Base-by-base conservation (phyloP, 2,888 invertebrate species). In the Heliconius ismenius region DNA sequence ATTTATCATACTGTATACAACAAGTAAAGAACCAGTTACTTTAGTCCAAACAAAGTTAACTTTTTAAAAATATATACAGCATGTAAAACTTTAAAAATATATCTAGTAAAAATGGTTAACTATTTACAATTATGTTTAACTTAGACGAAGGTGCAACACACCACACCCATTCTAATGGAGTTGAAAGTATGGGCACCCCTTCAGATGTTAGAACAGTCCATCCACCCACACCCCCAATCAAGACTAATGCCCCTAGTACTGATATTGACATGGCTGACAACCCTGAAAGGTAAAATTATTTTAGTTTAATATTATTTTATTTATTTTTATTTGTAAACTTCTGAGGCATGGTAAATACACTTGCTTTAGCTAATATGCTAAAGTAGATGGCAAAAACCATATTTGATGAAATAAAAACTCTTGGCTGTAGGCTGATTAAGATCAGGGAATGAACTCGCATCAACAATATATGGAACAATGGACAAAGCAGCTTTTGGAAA, bases 141-240 rank as follows among this genome's bases (percentile, higher is more conserved):
- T 88, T 83, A 0, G 91, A 87, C 2, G 92, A 91, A 0, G 94
- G 92, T 2, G 89, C 87, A 4, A 93, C 83, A 4, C 89, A 86
- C 94, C 94, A 94, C 15, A 94, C 92, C 94, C 94, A 94, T 79
- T 94, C 93, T 68, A 91, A 89, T 0, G 86, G 84, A 0, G 92
- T 94, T 74, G 79, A 88, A 10, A 90, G 77, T 39, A 94, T 87
- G 0, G 88, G 82, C 2, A 93, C 90, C 0, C 94, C 94, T 79
- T 94, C 94, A 0, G 91, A 85, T 0, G 94, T 94, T 6, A 94
- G 84, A 26, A 91, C 87, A 1, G 89, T 86, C 94, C 94, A 94
- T 4, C 94, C 94, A 0, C 93, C 94, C 0, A 89, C 87, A 0
- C 94, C 94, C 0, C 93, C 93, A 0, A 93, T 92, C 24, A 94